Percentiles rank a stretch among this genome's conserved stretches.
Conservation (phyloP, 2,888 invertebrate species). For the Onchidella celtica region DNA sequence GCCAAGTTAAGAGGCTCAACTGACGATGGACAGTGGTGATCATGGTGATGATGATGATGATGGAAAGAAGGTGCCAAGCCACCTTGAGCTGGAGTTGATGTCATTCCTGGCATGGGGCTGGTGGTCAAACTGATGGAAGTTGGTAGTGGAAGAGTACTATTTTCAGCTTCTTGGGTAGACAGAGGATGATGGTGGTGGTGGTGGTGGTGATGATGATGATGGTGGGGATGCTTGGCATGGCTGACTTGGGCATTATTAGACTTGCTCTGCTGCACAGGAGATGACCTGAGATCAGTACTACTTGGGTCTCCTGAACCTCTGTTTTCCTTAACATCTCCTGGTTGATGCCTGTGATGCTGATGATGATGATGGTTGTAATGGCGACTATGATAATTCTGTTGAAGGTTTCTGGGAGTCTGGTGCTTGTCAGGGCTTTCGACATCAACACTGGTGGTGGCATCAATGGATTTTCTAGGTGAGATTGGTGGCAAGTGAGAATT, state of each 20-base stretch:
- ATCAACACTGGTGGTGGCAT: background rate
- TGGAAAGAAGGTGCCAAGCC: background rate
- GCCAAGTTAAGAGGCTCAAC: slow-evolving; percentile 69
- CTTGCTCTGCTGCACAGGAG: background rate
- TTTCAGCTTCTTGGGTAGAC: slow-evolving; percentile 10
- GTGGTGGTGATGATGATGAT: slow-evolving; percentile 32
- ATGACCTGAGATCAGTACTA: background rate
- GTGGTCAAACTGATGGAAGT: background rate
- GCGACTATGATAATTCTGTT: background rate
- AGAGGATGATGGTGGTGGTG: slow-evolving; percentile 31
- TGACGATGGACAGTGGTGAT: background rate
- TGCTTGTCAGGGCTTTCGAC: background rate
- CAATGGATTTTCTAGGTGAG: slow-evolving; percentile 9
- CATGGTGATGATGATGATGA: background rate
- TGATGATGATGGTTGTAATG: slow-evolving; percentile 21
- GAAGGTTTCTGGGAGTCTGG: background rate
- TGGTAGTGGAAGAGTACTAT: background rate
- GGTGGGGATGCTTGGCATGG: background rate
- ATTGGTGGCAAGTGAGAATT: slow-evolving; percentile 33
- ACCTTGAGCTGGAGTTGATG: background rate
- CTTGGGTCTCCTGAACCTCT: background rate
- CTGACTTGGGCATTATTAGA: background rate
- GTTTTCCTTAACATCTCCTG: background rate
- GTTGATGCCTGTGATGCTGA: slow-evolving; percentile 22
- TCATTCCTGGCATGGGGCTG: background rate